Conservation (phyloP, 1,140 invertebrate genomes). For the Penaeus indicus region DNA sequence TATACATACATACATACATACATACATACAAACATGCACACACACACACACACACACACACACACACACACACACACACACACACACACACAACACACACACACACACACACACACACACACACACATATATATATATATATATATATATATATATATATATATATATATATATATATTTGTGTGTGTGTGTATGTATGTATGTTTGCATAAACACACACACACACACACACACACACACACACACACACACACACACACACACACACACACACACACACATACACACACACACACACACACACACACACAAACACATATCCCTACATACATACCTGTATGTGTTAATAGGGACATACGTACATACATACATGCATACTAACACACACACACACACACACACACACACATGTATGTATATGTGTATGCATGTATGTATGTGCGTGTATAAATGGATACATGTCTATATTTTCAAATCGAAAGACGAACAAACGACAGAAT, state of each 20-base stretch:
- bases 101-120: background rate
- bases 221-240: background rate
- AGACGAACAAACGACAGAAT: background rate
- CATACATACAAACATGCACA: background rate
- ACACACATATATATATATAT: constrained; percentile 2
- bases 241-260: background rate
- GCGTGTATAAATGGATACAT: background rate
- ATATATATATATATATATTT: constrained; percentile 28
- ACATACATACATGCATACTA: background rate
- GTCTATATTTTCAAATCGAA: background rate
- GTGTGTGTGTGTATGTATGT: background rate
- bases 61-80: background rate
- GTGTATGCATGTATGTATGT: background rate
- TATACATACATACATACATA: background rate
- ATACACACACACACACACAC: background rate
- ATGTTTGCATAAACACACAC: background rate
- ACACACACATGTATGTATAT: background rate
- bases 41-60: background rate
- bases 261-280: background rate
- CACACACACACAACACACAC: background rate
- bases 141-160: constrained; percentile 25
- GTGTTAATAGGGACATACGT: background rate
- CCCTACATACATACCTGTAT: background rate
- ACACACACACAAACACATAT: background rate
- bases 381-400: constrained; percentile 28